Conservation (phyloP, 2,888 invertebrate species). For the Zygaena filipendulae region DNA sequence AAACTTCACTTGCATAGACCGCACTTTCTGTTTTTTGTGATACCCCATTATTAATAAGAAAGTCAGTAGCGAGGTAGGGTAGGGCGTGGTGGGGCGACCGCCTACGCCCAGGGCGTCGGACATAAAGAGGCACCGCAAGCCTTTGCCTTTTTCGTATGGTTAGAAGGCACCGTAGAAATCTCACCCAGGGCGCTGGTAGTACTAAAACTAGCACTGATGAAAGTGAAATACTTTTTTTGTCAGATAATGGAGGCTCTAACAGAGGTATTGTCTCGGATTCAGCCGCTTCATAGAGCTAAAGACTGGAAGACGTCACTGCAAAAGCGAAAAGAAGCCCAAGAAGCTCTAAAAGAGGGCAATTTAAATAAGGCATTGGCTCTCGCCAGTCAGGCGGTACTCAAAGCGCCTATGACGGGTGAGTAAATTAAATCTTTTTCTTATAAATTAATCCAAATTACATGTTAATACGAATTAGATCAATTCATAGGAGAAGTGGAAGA, state of each 20-base stretch:
- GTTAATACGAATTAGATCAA: conserved; percentile 1
- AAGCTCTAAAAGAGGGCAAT: conserved; percentile 63
- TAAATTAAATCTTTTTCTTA: not conserved
- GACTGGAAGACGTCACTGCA: conserved; percentile 70
- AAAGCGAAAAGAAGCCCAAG: conserved; percentile 71
- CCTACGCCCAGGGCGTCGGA: no score
- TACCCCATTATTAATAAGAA: no score
- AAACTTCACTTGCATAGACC: no score
- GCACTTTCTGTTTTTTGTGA: no score
- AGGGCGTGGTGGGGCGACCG: no score
- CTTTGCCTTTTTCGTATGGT: no score
- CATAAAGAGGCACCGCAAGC: no score
- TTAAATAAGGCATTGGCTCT: conserved; percentile 65
- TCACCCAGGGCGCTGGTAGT: no score
- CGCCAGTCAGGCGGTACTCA: conserved; percentile 78
- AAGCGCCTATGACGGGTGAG: conserved; percentile 74
- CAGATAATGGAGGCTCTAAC: conserved; percentile 53
- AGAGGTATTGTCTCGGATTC: conserved; percentile 73
- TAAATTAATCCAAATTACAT: not conserved
- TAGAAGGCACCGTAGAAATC: no score
- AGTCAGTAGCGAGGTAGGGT: no score
- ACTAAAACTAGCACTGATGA: no score
- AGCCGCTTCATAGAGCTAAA: conserved; percentile 75
- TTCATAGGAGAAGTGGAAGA: conserved; percentile 45
- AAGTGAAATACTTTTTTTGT: no score